These are phyloP conservation scores for Cryptus viduatorius DNA, from an alignment of 2,888 invertebrate species.

Conservation along the genomic window DNA sequence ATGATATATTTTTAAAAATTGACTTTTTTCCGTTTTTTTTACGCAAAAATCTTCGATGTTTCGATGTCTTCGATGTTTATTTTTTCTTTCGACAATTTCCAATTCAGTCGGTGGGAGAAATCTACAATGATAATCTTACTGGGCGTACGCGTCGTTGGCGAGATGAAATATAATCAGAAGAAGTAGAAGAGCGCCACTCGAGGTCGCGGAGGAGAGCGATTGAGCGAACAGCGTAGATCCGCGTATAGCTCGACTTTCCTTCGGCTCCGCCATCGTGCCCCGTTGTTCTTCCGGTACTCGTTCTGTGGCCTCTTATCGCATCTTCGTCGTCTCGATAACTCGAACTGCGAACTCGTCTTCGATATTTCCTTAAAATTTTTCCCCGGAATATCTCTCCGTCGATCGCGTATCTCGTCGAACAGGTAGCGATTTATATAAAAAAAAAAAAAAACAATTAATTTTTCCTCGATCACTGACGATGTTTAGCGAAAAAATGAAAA, in stretches of 20 bases:
- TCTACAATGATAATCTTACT: slow-evolving; percentile 78
- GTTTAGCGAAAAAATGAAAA: not conserved
- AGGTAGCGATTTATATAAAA: not conserved
- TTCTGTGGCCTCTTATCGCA: slow-evolving; percentile 13
- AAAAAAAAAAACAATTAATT: slow-evolving; percentile 2
- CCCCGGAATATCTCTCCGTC: slow-evolving; percentile 6
- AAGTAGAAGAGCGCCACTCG: slow-evolving; percentile 72
- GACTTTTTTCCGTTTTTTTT: not conserved
- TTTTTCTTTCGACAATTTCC: slow-evolving; percentile 47
- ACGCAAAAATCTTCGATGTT: slow-evolving; percentile 4
- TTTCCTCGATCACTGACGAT: not conserved
- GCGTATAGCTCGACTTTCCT: slow-evolving; percentile 45
- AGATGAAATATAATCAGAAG: slow-evolving; percentile 74
- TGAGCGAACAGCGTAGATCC: slow-evolving; percentile 34
- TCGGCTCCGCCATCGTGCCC: slow-evolving; percentile 73
- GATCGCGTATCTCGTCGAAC: not conserved
- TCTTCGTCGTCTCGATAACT: slow-evolving; percentile 4
- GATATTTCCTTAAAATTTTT: not conserved
- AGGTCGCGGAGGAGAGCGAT: slow-evolving; percentile 6
- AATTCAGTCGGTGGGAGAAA: slow-evolving; percentile 68
- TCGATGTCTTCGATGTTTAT: not conserved
- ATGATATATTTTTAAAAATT: slow-evolving; percentile 8
- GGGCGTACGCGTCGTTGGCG: slow-evolving; percentile 78
- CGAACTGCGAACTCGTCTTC: not conserved
- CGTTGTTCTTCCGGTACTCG: slow-evolving; percentile 72